Evolutionary conservation across 2,888 invertebrate species (phyloP).

Genomic region (Drosophila nr. medialis): DNA sequence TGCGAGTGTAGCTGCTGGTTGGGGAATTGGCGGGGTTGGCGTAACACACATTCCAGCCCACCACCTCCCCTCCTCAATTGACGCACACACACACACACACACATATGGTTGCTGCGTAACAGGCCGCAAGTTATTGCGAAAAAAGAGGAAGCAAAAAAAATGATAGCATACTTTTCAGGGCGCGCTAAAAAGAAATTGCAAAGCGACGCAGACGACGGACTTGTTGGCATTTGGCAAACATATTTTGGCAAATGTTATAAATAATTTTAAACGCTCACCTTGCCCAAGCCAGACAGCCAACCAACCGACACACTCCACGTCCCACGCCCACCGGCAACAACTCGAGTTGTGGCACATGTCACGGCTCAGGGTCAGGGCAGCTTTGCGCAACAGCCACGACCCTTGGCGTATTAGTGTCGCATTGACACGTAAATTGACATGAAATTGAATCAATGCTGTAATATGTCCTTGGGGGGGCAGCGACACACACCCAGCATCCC

Average conservation of each 20-base stretch:
- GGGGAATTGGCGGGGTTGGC: slow-evolving; percentile 25
- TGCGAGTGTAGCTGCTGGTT: slow-evolving; percentile 54
- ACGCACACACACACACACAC: slow-evolving; percentile 2
- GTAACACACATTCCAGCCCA: slow-evolving; percentile 46
- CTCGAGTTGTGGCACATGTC: slow-evolving; percentile 28
- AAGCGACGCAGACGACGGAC: slow-evolving; percentile 41
- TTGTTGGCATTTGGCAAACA: slow-evolving; percentile 69
- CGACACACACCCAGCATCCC: slow-evolving; percentile 39
- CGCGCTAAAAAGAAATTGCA: slow-evolving; percentile 57
- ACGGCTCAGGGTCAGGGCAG: slow-evolving; percentile 37
- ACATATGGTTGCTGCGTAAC: slow-evolving; percentile 64
- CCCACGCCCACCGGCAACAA: background rate
- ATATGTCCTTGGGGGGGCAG: slow-evolving; percentile 84
- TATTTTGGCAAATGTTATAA: slow-evolving; percentile 79
- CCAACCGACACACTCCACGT: background rate
- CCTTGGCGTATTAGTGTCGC: slow-evolving; percentile 82
- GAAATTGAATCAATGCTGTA: slow-evolving; percentile 85
- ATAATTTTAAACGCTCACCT: slow-evolving; percentile 80
- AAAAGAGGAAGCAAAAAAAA: slow-evolving; percentile 32
- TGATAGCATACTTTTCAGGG: slow-evolving; percentile 50
- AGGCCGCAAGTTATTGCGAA: slow-evolving; percentile 77
- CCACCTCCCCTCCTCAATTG: slow-evolving; percentile 4
- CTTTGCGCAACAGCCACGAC: slow-evolving; percentile 58
- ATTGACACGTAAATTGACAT: slow-evolving; percentile 85
- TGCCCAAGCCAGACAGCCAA: slow-evolving; percentile 10